Conservation (phyloP, 2,113 vertebrate genomes). For the Meles meles region DNA sequence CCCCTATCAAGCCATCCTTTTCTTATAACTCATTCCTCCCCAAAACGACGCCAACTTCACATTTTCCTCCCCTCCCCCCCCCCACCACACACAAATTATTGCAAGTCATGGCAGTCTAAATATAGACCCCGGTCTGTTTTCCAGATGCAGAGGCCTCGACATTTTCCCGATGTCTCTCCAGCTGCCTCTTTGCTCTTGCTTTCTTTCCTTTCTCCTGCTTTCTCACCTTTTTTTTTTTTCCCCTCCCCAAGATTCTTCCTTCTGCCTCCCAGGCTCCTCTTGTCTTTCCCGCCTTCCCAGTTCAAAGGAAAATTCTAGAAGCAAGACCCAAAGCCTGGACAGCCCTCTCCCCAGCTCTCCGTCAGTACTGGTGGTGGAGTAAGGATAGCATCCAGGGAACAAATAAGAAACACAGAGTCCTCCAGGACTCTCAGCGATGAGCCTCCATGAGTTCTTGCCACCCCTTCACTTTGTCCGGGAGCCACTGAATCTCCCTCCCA, state of each 20-base stretch:
- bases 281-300: slow-evolving; percentile 6
- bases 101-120: slow-evolving; percentile 88
- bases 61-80: no score
- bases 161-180: slow-evolving; percentile 78
- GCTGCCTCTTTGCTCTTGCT: slow-evolving; percentile 70
- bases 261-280: not conserved
- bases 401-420: not conserved
- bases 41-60: slow-evolving; percentile 63
- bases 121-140: slow-evolving; percentile 84
- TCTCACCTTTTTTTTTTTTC: slow-evolving; percentile 15
- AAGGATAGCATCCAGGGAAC: not conserved
- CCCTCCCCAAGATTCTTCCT: not conserved
- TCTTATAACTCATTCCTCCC: slow-evolving; percentile 76
- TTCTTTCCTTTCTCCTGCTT: slow-evolving; percentile 52
- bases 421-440: not conserved
- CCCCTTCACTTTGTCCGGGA: not conserved
- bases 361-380: not conserved
- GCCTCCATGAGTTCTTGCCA: not conserved
- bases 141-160: slow-evolving; percentile 81
- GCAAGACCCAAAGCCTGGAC: not conserved
- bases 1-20: slow-evolving; percentile 56
- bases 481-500: not conserved
- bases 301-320: slow-evolving; percentile 66
- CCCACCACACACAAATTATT: slow-evolving; percentile 82
- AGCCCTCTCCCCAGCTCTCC: not conserved